A percentile compares a stretch with the other conserved stretches of the same genome.
Evolutionary conservation across 1,140 invertebrate genomes (phyloP).

Genomic region (Chelonus insularis): DNA sequence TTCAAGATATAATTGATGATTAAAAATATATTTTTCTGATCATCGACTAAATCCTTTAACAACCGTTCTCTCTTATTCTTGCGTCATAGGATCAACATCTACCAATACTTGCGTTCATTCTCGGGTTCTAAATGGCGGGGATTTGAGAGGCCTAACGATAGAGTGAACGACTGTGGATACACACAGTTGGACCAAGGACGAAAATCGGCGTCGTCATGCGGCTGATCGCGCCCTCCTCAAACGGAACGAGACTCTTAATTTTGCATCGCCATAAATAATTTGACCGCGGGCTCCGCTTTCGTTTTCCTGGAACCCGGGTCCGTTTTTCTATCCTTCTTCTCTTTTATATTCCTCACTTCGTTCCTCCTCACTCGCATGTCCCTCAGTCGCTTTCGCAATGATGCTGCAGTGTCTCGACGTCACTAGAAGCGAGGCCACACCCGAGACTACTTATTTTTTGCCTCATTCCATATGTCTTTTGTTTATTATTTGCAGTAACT

Average conservation of each 20-base stretch:
- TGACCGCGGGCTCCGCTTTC: slow-evolving; percentile 47
- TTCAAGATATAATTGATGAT: no score
- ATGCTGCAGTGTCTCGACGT: slow-evolving; percentile 7
- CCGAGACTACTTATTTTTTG: neutral
- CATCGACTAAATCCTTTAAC: no score
- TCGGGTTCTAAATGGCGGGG: no score
- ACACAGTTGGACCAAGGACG: slow-evolving; percentile 39
- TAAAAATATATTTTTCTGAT: no score
- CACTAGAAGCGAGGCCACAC: slow-evolving; percentile 12
- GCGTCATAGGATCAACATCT: no score
- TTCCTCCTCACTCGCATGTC: neutral
- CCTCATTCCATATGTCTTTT: slow-evolving; percentile 1
- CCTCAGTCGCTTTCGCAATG: slow-evolving; percentile 3
- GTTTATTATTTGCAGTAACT: neutral
- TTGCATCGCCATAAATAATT: slow-evolving; percentile 60
- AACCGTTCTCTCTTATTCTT: no score
- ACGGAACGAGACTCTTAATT: slow-evolving; percentile 58
- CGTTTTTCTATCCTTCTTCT: slow-evolving; percentile 14
- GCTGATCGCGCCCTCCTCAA: slow-evolving; percentile 44
- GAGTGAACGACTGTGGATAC: no score
- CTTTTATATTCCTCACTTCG: neutral
- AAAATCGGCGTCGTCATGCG: slow-evolving; percentile 34
- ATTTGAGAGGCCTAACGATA: no score
- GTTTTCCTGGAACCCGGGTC: slow-evolving; percentile 21
- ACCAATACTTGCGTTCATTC: no score